Base-by-base conservation (phyloP, 2,888 invertebrate genomes). In the Homarus gammarus region DNA sequence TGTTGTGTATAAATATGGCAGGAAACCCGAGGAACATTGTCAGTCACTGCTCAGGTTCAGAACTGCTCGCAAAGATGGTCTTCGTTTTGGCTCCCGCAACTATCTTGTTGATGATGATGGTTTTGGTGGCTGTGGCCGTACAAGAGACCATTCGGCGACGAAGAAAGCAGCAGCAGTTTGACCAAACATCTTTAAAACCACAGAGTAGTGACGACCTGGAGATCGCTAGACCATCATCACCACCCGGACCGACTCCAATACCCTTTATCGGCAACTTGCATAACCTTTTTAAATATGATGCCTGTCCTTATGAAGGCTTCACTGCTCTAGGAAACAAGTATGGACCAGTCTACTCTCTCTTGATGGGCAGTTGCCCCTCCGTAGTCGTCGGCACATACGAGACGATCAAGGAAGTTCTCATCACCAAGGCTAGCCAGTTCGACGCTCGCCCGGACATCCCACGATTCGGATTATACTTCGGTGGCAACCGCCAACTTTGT, bases 391-490 rank as follows among this genome's bases (percentile, higher is more conserved):
- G 84, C 72, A 77, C 77, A 56, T 85, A 73, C 68, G 90, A 92
- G 40, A 87, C 81, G n/a, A 87, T 91, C 83, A 91, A 90, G 56
- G 92, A 92, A 64, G 92, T 92, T n/a, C 92, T 92, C 72, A 77
- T 92, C 84, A 87, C 95, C 10, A 94, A 94, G 92, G 97, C 97
- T 5, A 96, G 96, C 92, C 96, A 96, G 93, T 97, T 98, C 94
- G 97, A 97, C 1, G 97, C 97, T 18, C 95, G 98, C 15, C 97
- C 97, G 0, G 96, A 97, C 93, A 97, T 97, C 93, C 93, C 96
- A 92, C 94, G 98, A 31, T 97, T 97, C 93, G 96, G 97, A 93
- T 95, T 96, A 92, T 95, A 97, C 12, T 97, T 98, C 93, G 97
- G 97, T 44, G 97, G 97, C 51, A 78, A 92, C 81, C 79, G 91